Evolutionary conservation across 2,797 vertebrate species (phyloP).

Genomic region (Sebastes vulpes): DNA sequence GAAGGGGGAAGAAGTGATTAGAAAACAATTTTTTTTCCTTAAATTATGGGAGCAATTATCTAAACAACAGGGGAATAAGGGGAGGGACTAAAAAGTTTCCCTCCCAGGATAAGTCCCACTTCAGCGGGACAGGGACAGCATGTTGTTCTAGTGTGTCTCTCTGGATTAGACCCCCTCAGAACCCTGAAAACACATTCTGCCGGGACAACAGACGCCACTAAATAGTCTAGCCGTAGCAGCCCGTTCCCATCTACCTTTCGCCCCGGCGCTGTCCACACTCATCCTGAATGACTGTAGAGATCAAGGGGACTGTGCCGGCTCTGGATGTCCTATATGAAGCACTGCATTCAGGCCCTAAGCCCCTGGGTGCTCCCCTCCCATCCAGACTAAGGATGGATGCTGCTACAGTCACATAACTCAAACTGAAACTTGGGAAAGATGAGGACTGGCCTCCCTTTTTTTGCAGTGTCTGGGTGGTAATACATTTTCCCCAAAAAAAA

Average conservation of each 20-base stretch:
- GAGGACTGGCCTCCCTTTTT: neutral
- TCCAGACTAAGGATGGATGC: constrained; percentile 43
- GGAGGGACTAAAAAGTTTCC: constrained; percentile 53
- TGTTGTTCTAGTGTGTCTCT: constrained; percentile 82
- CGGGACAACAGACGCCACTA: constrained; percentile 66
- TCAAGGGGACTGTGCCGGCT: constrained; percentile 72
- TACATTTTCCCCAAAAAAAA: neutral
- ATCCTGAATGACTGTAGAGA: constrained; percentile 71
- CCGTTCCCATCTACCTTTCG: constrained; percentile 80
- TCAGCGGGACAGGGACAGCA: constrained; percentile 28
- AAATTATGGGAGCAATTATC: constrained; percentile 45
- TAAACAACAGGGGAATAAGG: constrained; percentile 36
- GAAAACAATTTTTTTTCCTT: constrained; percentile 21
- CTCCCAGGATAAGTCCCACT: constrained; percentile 53
- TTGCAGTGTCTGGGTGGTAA: neutral
- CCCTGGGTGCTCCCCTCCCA: constrained; percentile 28
- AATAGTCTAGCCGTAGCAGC: constrained; percentile 49
- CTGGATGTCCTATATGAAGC: constrained; percentile 57
- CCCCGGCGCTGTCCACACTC: constrained; percentile 73
- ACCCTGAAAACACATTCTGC: constrained; percentile 81
- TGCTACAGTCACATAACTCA: constrained; percentile 49
- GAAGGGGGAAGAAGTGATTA: constrained; percentile 13
- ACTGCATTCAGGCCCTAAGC: constrained; percentile 70
- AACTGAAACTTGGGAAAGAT: neutral
- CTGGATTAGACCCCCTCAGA: constrained; percentile 78